Conservation (phyloP, 2,888 invertebrate species). For the Agonopterix alstromeriana region DNA sequence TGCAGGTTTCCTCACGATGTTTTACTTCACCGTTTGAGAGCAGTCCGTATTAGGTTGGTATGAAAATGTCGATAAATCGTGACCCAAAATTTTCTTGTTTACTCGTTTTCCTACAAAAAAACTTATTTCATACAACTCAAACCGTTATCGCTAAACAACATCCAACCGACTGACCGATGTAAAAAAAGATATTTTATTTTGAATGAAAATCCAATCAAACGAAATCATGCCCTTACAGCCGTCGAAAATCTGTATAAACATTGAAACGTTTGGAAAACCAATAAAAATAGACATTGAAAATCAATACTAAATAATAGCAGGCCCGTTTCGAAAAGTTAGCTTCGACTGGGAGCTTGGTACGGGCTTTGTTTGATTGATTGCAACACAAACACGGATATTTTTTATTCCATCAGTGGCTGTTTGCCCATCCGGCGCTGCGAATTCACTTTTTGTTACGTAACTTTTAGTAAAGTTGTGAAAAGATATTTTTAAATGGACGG, state of each 20-base stretch:
- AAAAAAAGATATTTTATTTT: constrained; percentile 12
- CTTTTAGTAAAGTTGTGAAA: neutral
- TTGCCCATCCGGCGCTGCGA: constrained; percentile 30
- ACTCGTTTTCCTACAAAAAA: too few species aligned
- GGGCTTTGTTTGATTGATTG: constrained; percentile 71
- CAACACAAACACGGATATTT: constrained; percentile 59
- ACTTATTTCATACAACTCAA: neutral
- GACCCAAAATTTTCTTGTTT: too few species aligned
- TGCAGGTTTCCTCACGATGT: too few species aligned
- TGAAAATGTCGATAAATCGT: too few species aligned
- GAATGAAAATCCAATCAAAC: constrained; percentile 40
- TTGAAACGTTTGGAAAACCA: constrained; percentile 37
- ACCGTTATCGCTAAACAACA: neutral
- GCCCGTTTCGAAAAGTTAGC: constrained; percentile 55
- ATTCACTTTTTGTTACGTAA: constrained; percentile 32
- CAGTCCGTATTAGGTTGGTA: too few species aligned
- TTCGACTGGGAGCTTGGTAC: constrained; percentile 40
- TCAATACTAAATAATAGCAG: constrained; percentile 64
- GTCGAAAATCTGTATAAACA: constrained; percentile 54
- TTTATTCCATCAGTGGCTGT: constrained; percentile 53
- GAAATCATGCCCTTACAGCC: constrained; percentile 40
- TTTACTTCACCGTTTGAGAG: too few species aligned
- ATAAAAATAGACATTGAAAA: constrained; percentile 54
- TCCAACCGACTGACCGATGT: neutral
- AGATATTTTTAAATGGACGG: neutral